Base-by-base conservation (phyloP, 2,797 vertebrate species). In the Thalassophryne amazonica region DNA sequence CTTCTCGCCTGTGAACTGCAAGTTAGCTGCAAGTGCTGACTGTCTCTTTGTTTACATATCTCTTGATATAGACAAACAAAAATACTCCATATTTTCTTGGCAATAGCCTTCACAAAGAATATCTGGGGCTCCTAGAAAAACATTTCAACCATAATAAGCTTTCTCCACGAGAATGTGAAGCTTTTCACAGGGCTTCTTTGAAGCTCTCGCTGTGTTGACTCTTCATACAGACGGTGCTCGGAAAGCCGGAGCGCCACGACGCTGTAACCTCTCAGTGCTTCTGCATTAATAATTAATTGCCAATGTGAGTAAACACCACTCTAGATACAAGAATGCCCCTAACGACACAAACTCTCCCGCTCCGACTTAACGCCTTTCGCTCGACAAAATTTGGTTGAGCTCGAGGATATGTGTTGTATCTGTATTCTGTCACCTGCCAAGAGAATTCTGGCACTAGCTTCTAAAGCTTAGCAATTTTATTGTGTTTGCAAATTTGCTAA, bases 131-230 rank as follows among this genome's bases (percentile, higher is more conserved):
- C 65, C 80, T 37, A 55, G 67, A 84, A 84, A 88, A 88, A 89
- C 82, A 87, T 83, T 88, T 88, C 84, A 86, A 51, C 81, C 69
- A 81, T 89, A 89, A 89, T 89, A 87, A 87, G 87, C 85, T 78
- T 83, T 85, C 84, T 86, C 78, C 77, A 73, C 36, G 70, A 85
- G 82, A 80, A 73, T 72, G 74, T 84, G 73, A 65, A 81, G 60
- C 66, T 59, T 85, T 87, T 86, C 86, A 87, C 69, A 82, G 71
- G 53, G 72, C 56, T 71, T 28, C 83, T 87, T 89, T 89, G 88
- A 89, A 88, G 82, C 83, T 71, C 73, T 80, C 72, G 58, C 79
- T 76, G 16, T 83, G 81, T 86, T 80, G 83, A 84, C 81, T 87
- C 75, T 78, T 88, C 79, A 73, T 68, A 78, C 67, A 85, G 83